A percentile compares a stretch with the other conserved stretches of the same genome.
These are phyloP conservation scores for Drosophila flavopinicola DNA, from an alignment of 2,888 invertebrate genomes.

Conservation along the genomic window DNA sequence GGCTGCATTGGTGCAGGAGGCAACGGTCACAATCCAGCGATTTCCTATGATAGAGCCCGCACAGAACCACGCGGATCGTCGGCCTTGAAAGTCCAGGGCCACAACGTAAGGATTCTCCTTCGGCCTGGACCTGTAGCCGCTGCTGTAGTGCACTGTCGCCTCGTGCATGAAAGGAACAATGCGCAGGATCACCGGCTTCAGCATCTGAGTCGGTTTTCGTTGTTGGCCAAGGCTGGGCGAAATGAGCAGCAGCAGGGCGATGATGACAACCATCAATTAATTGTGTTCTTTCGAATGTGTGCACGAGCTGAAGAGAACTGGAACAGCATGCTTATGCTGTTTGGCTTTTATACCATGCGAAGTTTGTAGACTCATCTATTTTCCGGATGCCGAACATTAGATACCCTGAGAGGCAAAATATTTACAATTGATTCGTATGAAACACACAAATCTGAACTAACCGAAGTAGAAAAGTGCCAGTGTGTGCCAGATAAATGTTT, in stretches of 20 bases:
- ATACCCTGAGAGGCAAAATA: too few relatives aligned
- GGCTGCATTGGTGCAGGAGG: constrained; percentile 35
- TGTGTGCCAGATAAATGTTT: too few relatives aligned
- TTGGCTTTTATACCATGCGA: background rate
- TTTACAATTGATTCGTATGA: too few relatives aligned
- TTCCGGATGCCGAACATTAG: too few relatives aligned
- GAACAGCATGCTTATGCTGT: background rate
- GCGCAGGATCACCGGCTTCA: constrained; percentile 26
- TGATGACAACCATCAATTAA: background rate
- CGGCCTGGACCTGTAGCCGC: constrained; percentile 7
- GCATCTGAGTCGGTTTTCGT: background rate
- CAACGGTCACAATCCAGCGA: constrained; percentile 40
- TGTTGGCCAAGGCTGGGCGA: too few relatives aligned
- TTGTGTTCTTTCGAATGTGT: background rate
- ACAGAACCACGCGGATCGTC: constrained; percentile 25
- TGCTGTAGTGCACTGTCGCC: background rate
- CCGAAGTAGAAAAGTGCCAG: too few relatives aligned
- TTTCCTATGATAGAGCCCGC: constrained; percentile 25
- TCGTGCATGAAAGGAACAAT: constrained; percentile 9
- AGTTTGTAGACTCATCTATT: too few relatives aligned
- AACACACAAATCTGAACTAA: too few relatives aligned
- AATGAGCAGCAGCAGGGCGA: background rate
- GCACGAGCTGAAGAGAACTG: background rate
- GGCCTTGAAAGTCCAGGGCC: constrained; percentile 22
- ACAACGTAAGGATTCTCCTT: constrained; percentile 25